Percentiles rank a stretch among this genome's conserved stretches.
These are phyloP conservation scores for Accipiter virgatus DNA, from an alignment of 2,113 vertebrate genomes.

Conservation along the genomic window DNA sequence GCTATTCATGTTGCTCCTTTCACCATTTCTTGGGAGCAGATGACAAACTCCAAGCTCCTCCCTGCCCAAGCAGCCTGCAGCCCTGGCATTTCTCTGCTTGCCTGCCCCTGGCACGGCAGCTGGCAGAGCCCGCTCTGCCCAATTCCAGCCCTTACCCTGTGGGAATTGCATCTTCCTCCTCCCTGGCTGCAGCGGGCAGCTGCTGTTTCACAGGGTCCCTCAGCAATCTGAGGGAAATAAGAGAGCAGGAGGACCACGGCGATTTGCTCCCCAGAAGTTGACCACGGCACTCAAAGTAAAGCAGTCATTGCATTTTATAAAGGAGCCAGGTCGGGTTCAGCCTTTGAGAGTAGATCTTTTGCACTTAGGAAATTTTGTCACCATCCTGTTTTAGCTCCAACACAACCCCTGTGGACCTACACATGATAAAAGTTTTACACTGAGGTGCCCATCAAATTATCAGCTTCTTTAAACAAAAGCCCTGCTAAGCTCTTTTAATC, in stretches of 20 bases:
- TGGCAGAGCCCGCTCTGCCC: background rate
- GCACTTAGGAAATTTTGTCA: background rate
- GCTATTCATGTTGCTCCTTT: background rate
- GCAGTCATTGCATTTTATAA: background rate
- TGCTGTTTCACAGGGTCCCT: background rate
- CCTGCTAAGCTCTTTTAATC: background rate
- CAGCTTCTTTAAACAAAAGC: background rate
- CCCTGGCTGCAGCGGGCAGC: rapidly evolving
- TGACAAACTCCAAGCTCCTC: background rate
- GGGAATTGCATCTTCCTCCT: background rate
- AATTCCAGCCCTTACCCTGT: background rate
- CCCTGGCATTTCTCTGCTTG: background rate
- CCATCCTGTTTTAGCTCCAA: background rate
- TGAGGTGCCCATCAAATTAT: background rate
- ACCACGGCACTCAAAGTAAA: background rate
- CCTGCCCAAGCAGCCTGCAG: background rate
- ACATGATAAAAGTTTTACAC: background rate
- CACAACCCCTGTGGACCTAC: background rate
- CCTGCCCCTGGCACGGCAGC: rapidly evolving
- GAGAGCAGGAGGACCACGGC: background rate
- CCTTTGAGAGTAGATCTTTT: background rate
- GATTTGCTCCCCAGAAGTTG: background rate
- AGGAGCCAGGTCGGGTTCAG: background rate
- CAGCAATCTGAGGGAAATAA: background rate
- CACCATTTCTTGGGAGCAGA: background rate